These are phyloP conservation scores for cattle (Bos taurus) DNA, from an alignment of 2,113 vertebrate genomes.

Conservation along the genomic window ARS-UCD2.0 NC_037337.1:50959001-50959500, in stretches of 20 bases:
- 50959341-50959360: background rate
- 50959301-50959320: background rate
- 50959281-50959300: background rate
- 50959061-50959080: background rate
- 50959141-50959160: background rate
- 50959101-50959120: background rate
- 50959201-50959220: background rate
- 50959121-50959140: background rate
- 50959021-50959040: background rate
- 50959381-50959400: background rate
- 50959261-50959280: background rate
- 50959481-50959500: background rate
- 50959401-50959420: background rate
- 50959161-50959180: background rate
- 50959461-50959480: background rate
- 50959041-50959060: background rate
- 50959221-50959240: background rate
- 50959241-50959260: no score
- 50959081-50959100: background rate
- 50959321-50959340: background rate
- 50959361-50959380: conserved; percentile 20
- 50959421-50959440: background rate
- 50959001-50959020: background rate
- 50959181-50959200: background rate
- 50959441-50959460: background rate